phyloP scores from a whole-genome alignment of 2,797 vertebrate genomes.

The Hippoglossus hippoglossus region DNA sequence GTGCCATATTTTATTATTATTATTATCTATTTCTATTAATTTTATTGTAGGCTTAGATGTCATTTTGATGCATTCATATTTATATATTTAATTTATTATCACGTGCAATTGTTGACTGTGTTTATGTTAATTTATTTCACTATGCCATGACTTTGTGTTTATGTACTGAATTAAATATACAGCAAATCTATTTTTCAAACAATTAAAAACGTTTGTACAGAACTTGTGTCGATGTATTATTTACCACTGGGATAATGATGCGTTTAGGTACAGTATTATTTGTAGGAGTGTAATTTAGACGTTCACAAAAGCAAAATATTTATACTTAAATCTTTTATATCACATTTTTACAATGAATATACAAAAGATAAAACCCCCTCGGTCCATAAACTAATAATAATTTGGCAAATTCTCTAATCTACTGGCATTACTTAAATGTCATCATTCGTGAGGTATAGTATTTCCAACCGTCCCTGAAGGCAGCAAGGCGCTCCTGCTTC shows the following conservation, averaged over 20 bases:
- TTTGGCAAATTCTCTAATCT: too few relatives aligned
- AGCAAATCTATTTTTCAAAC: constrained; percentile 80
- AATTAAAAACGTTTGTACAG: constrained; percentile 62
- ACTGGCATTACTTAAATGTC: too few relatives aligned
- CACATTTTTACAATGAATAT: too few relatives aligned
- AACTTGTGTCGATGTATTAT: constrained; percentile 4
- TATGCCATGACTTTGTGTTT: constrained; percentile 58
- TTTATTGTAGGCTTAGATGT: constrained; percentile 52
- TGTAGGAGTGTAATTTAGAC: rapidly evolving
- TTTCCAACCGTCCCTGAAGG: constrained; percentile 30
- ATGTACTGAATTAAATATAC: constrained; percentile 63
- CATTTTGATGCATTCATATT: constrained; percentile 67
- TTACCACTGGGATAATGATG: background rate
- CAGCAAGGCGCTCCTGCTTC: background rate
- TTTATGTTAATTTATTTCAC: constrained; percentile 81
- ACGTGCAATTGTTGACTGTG: constrained; percentile 69
- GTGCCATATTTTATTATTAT: constrained; percentile 78
- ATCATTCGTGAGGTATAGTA: rapidly evolving
- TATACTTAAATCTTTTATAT: too few relatives aligned
- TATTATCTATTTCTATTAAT: constrained; percentile 57
- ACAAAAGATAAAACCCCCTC: too few relatives aligned
- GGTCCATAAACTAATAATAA: too few relatives aligned
- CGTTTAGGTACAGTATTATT: background rate
- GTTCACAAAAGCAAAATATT: too few relatives aligned
- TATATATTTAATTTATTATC: constrained; percentile 83